Evolutionary conservation across 2,888 invertebrate genomes (phyloP).

Genomic region (Mesorhabditis sp.): DNA sequence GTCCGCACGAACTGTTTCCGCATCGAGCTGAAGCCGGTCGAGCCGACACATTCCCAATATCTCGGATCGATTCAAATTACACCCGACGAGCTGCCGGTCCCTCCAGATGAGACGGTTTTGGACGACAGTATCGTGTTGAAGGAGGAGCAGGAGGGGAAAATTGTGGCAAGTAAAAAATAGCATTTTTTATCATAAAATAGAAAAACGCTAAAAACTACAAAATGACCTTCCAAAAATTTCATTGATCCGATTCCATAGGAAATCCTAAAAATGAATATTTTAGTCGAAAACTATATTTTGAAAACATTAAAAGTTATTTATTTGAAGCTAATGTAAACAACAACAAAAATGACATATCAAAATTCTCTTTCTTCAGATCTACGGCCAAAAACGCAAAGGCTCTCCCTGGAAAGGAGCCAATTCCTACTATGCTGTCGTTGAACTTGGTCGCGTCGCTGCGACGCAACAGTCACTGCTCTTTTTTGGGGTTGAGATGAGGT

Average conservation of each 20-base stretch:
- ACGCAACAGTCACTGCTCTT: not conserved
- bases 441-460: not conserved
- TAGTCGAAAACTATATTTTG: not conserved
- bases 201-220: not conserved
- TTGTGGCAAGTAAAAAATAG: not conserved
- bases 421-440: not conserved
- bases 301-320: not conserved
- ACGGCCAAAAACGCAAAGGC: not conserved
- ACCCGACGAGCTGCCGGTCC: not conserved
- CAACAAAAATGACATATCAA: too few relatives aligned
- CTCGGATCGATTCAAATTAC: not conserved
- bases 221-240: not conserved
- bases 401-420: conserved; percentile 3
- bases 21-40: not conserved
- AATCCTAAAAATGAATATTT: not conserved
- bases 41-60: not conserved
- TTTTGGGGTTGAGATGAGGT: not conserved
- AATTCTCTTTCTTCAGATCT: not conserved
- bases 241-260: not conserved
- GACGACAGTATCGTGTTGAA: not conserved
- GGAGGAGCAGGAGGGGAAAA: not conserved
- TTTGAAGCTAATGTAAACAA: too few relatives aligned
- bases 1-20: conserved; percentile 4
- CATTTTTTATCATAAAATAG: not conserved
- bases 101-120: not conserved